phyloP scores from a whole-genome alignment of 2,113 vertebrate species.

The Archilochus colubris region DNA sequence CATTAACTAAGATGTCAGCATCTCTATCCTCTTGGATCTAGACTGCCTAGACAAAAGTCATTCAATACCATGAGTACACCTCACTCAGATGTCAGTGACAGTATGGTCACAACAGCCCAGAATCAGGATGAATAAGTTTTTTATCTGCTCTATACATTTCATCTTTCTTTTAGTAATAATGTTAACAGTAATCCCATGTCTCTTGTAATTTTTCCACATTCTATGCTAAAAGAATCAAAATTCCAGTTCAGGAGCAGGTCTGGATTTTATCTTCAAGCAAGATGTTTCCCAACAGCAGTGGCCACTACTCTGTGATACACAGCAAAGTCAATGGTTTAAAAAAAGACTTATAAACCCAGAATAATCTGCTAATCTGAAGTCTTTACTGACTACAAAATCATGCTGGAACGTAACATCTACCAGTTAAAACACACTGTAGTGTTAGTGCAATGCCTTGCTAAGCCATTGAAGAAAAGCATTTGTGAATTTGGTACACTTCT shows the following conservation, averaged over 20 bases:
- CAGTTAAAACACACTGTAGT: slow-evolving; percentile 3
- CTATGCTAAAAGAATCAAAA: not conserved
- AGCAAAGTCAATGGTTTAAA: not conserved
- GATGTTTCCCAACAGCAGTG: not conserved
- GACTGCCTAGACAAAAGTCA: not conserved
- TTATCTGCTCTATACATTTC: not conserved
- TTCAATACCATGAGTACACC: not conserved
- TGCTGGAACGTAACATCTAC: not conserved
- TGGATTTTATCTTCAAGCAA: not conserved
- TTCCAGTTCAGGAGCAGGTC: not conserved
- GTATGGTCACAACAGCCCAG: not conserved
- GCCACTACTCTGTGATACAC: not conserved
- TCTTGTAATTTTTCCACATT: not conserved
- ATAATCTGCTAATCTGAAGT: not conserved
- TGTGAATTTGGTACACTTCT: not conserved
- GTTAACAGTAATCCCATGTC: not conserved
- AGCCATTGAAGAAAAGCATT: slow-evolving; percentile 17
- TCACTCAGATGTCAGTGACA: not conserved
- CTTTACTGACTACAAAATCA: not conserved
- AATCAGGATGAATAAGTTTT: not conserved
- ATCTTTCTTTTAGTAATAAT: not conserved
- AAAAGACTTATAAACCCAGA: not conserved
- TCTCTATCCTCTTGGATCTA: not conserved
- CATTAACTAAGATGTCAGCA: not conserved
- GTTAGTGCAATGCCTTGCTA: not conserved